Evolutionary conservation across 2,113 vertebrate species (phyloP).

Genomic region (Heterochromis multidens): DNA sequence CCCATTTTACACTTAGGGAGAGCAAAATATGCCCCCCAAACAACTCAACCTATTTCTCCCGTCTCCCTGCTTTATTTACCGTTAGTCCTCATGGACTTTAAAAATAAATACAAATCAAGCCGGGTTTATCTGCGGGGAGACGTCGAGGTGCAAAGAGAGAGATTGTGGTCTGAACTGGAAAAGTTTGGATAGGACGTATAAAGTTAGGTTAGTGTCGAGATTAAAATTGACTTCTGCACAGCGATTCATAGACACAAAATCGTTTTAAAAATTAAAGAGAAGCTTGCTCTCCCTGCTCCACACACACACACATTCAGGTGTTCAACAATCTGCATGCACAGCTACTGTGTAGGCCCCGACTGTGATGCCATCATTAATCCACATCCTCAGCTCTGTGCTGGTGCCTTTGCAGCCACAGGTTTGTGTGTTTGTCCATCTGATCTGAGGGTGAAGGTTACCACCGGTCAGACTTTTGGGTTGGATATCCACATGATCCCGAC

Average conservation of each 20-base stretch:
- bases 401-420: conserved; percentile 3
- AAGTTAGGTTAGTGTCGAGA: conserved; percentile 32
- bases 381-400: conserved; percentile 78
- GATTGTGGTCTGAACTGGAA: conserved; percentile 21
- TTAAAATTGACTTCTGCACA: conserved; percentile 39
- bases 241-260: background rate
- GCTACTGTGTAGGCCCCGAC: conserved; percentile 73
- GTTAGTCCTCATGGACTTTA: conserved; percentile 37
- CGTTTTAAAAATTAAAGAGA: conserved; percentile 43
- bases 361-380: conserved; percentile 81
- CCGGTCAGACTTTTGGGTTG: rapidly evolving
- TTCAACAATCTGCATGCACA: background rate
- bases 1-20: conserved; percentile 76
- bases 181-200: conserved; percentile 25
- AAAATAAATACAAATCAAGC: conserved; percentile 80
- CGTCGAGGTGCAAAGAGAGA: conserved; percentile 26
- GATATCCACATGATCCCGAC: background rate
- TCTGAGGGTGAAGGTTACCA: background rate
- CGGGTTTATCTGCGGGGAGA: conserved; percentile 18
- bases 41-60: conserved; percentile 67
- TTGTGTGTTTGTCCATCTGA: background rate
- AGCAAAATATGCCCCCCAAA: conserved; percentile 68
- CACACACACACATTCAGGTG: background rate
- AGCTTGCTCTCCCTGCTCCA: background rate
- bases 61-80: conserved; percentile 4